Evolutionary conservation across 2,797 vertebrate genomes (phyloP), one percentile per base, ranked within the genome.

Genomic region (Sternarchorhynchus goeldii): DNA sequence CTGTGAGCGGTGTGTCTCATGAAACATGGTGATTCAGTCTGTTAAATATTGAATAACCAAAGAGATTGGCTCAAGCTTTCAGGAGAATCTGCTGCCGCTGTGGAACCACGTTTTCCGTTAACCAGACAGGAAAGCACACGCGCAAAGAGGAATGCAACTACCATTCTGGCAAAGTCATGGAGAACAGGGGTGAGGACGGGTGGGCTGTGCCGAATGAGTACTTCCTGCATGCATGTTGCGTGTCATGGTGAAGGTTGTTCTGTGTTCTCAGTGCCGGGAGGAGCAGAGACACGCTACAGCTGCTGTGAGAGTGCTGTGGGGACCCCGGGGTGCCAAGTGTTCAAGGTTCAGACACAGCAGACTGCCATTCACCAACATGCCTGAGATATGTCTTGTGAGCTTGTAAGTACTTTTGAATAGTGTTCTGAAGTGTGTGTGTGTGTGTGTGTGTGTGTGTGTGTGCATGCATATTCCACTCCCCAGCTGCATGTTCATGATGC

Each of bases 401-500:
- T 50, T 50, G 10, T 50, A 50, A 12, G 10, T 3, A 14, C 45
- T 50, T 50, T 50, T 36, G 34, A 36, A 12, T 50, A 50, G 45
- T 50, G 45, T 50, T 12, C 29, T 14, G 1, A 20, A 17, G 8
- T 8, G 60, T 41, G 6, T 63, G 60, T 75, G 18, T 25, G 14
- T 76, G 25, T 45, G 41, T 45, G 41, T 45, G 41, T 45, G 8
- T 8, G 60, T 39, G 6, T 67, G 60, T 74, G 18, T 21, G 14
- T 73, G n/a, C 1, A n/a, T n/a, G 25, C 25, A 25, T 1, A 1
- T 59, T n/a, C 39, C 6, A 16, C 17, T 65, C 62, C 63, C 12
- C 84, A 96, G 94, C 86, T 96, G 77, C 95, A 95, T 72, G 93
- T 95, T 78, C 94, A 94, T 53, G 92, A 95, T 85, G 87, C 88